phyloP scores from a whole-genome alignment of 2,888 invertebrate species.

The Rhagium mordax region DNA sequence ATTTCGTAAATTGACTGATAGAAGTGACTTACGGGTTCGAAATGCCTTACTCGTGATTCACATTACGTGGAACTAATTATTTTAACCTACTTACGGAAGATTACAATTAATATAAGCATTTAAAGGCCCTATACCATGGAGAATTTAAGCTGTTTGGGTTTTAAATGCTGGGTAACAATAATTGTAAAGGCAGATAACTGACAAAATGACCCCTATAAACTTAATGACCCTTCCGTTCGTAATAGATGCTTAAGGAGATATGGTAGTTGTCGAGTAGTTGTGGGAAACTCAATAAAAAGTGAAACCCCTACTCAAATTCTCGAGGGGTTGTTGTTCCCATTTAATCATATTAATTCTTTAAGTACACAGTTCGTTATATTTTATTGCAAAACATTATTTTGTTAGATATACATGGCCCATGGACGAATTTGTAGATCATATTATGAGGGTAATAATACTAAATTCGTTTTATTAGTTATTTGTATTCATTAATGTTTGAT shows the following conservation, averaged over 20 bases:
- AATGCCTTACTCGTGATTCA: constrained; percentile 27
- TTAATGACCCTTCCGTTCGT: constrained; percentile 7
- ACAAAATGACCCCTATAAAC: constrained; percentile 22
- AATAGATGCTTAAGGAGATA: constrained; percentile 17
- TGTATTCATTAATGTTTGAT: not conserved
- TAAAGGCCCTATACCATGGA: not conserved
- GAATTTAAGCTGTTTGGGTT: not conserved
- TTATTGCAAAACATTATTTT: not conserved
- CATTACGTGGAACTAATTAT: constrained; percentile 21
- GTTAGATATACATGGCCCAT: not conserved
- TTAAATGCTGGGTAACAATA: not conserved
- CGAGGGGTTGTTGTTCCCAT: constrained; percentile 1
- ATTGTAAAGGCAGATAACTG: constrained; percentile 4
- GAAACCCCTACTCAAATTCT: not conserved
- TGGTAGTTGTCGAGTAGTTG: not conserved
- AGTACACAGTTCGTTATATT: constrained; percentile 15
- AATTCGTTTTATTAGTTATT: not conserved
- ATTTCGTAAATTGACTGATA: constrained; percentile 21
- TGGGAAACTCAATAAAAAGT: constrained; percentile 19
- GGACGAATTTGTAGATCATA: not conserved
- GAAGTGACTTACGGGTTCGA: constrained; percentile 19
- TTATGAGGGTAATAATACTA: not conserved
- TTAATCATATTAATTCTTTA: not conserved
- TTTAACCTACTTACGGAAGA: constrained; percentile 19
- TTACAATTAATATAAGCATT: not conserved